Base-by-base conservation (phyloP, 2,797 vertebrate species). In the Sarcophilus harrisii region DNA sequence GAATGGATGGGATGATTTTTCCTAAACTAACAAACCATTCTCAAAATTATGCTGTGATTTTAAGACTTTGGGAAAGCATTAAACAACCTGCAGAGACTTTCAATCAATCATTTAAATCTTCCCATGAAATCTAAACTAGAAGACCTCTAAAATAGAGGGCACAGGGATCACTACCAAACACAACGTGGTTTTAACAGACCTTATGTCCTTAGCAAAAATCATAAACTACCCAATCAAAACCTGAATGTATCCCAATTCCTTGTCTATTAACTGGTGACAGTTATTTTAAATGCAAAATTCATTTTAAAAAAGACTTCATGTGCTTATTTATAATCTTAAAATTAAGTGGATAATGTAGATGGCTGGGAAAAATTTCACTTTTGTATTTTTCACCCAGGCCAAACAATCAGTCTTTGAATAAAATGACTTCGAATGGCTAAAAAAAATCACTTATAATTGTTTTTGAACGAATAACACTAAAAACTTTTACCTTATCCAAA, bases 381-480 rank as follows among this genome's bases (percentile, higher is more conserved):
- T 60, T 90, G 32, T 96, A 91, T 38, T 66, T 91, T 73, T n/a
- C n/a, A 32, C 28, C 5, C 29, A 89, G 14, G 58, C 58, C 12
- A 73, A 21, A 59, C 28, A 92, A 91, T 9, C 38, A 13, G 29
- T 32, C 52, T 32, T 90, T 28, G 94, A 59, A 49, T 92, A 89
- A 52, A 90, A 90, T 55, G 52, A 14, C 52, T 32, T 81, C 38
- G 16, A 81, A 8, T 81, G 81, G 6, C 30, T 90, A 55, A 90
- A 54, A 90, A 54, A 54, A 29, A 55, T 54, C 89, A 52, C 49
- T 49, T 49, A 30, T 55, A 30, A 18, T 90, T 28, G 52, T 90
- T 3, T 90, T 24, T 16, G 12, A 90, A 90, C 32, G 28, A 94
- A 90, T 57, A 95, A 91, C 81, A 94, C 45, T 60, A 55, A 94